A percentile compares a stretch with the other conserved stretches of the same genome.
Conservation (phyloP, 2,888 invertebrate genomes). For the Empis stercorea region DNA sequence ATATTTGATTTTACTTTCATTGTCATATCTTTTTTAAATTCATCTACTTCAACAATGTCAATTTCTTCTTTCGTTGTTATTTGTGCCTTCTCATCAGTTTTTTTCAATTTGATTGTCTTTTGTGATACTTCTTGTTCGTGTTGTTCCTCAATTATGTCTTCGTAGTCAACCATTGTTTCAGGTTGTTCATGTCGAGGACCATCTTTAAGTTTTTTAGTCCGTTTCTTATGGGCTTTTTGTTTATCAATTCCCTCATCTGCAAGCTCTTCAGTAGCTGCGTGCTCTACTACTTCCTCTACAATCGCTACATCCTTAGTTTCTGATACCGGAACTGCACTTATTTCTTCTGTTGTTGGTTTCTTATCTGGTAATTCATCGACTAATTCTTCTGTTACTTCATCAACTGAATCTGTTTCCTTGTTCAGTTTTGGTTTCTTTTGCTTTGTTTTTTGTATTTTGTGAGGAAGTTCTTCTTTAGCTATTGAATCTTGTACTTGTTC, state of each 20-base stretch:
- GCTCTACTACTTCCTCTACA: slow-evolving; percentile 26
- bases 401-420: slow-evolving; percentile 29
- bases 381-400: slow-evolving; percentile 32
- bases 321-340: slow-evolving; percentile 25
- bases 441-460: slow-evolving; percentile 29
- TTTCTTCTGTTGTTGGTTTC: slow-evolving; percentile 30
- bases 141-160: slow-evolving; percentile 26
- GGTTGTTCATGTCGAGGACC: slow-evolving; percentile 30
- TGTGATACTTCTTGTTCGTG: slow-evolving; percentile 34
- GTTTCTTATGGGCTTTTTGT: slow-evolving; percentile 33
- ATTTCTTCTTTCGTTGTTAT: slow-evolving; percentile 30
- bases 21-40: slow-evolving; percentile 43
- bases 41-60: slow-evolving; percentile 29
- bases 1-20: slow-evolving; percentile 42
- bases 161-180: slow-evolving; percentile 27
- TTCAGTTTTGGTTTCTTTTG: slow-evolving; percentile 30
- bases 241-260: slow-evolving; percentile 24
- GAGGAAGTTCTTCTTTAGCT: slow-evolving; percentile 22
- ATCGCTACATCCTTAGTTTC: slow-evolving; percentile 28
- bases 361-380: slow-evolving; percentile 30
- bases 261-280: slow-evolving; percentile 22
- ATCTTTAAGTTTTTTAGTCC: slow-evolving; percentile 30
- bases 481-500: slow-evolving; percentile 25
- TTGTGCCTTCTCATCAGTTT: slow-evolving; percentile 34
- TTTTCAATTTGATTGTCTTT: slow-evolving; percentile 36